phyloP scores from a whole-genome alignment of 2,797 vertebrate genomes.

The Lacerta viridis region DNA sequence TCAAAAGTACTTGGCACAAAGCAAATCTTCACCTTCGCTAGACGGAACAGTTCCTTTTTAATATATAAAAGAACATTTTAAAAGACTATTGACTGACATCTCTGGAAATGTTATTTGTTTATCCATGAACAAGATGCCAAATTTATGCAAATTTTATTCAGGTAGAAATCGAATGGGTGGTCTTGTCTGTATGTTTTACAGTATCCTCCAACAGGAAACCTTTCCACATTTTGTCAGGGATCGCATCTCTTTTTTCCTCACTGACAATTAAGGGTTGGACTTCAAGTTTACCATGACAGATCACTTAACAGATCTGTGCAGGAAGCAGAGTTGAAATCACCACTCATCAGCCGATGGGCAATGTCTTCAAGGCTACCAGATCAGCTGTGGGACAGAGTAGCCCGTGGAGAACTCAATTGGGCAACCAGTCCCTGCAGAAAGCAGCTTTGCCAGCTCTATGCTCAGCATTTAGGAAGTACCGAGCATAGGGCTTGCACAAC shows the following conservation, averaged over 20 bases:
- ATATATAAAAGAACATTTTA: conserved; percentile 4
- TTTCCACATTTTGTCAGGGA: background rate
- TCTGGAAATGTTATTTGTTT: conserved; percentile 26
- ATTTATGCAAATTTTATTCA: conserved; percentile 5
- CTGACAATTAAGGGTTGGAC: background rate
- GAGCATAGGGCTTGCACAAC: too few species aligned
- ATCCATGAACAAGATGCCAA: conserved; percentile 18
- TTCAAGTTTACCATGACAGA: background rate
- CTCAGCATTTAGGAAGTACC: too few species aligned
- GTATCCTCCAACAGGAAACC: background rate
- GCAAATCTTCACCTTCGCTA: conserved; percentile 16
- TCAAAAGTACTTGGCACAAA: conserved; percentile 29
- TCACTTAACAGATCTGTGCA: too few species aligned
- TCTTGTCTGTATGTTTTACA: background rate
- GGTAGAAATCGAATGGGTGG: background rate
- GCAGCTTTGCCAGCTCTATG: too few species aligned
- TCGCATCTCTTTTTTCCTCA: background rate
- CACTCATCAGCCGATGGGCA: too few species aligned
- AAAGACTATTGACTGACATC: background rate
- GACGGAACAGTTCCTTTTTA: background rate
- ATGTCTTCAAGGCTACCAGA: too few species aligned
- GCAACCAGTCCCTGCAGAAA: too few species aligned
- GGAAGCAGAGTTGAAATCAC: too few species aligned
- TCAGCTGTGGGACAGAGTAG: too few species aligned
- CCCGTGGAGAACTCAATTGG: too few species aligned